These are phyloP conservation scores for Phyllotreta cruciferae DNA, from an alignment of 2,888 invertebrate species.

Conservation along the genomic window DNA sequence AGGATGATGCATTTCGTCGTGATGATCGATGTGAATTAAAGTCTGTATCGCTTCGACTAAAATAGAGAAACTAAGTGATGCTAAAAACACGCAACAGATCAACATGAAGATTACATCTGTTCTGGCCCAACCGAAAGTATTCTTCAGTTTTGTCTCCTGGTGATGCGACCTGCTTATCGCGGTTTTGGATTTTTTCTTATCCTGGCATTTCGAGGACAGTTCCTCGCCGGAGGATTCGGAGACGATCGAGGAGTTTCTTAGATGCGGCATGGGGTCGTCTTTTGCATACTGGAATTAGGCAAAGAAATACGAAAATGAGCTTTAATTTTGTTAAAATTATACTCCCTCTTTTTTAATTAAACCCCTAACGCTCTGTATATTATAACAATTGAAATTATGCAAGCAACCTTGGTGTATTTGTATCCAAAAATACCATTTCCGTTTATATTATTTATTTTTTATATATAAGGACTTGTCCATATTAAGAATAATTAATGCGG, in stretches of 20 bases:
- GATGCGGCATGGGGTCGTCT: constrained; percentile 32
- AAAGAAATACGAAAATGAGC: background rate
- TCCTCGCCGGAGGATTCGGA: constrained; percentile 39
- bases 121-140: constrained; percentile 93
- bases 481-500: too few relatives aligned
- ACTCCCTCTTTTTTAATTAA: too few relatives aligned
- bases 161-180: constrained; percentile 49
- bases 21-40: constrained; percentile 75
- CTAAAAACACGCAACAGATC: constrained; percentile 81
- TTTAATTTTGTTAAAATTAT: too few relatives aligned
- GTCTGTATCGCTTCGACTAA: constrained; percentile 84
- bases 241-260: constrained; percentile 32
- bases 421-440: too few relatives aligned
- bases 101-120: constrained; percentile 87
- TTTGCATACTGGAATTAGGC: constrained; percentile 52
- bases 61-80: constrained; percentile 82
- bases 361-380: too few relatives aligned
- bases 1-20: constrained; percentile 77
- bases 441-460: too few relatives aligned
- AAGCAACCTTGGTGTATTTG: too few relatives aligned
- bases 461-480: too few relatives aligned
- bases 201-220: constrained; percentile 37
- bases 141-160: constrained; percentile 72
- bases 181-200: constrained; percentile 40
- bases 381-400: too few relatives aligned